Base-by-base conservation (phyloP, 53 echinoderm and acorn worm species). In the Echinometra lucunter region DNA sequence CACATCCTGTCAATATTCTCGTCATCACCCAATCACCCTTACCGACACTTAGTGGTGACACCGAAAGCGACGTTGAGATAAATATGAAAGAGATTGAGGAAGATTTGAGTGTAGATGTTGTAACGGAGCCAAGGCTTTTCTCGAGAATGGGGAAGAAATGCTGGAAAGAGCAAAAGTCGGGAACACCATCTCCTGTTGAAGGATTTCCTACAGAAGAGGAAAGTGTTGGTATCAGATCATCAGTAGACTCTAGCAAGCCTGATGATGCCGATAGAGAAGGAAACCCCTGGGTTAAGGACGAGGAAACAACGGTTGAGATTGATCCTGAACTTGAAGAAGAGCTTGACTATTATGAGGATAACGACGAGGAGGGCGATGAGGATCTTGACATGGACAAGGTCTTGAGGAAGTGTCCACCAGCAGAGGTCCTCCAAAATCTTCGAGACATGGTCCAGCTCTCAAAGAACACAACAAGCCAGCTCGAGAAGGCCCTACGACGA, bases 401-500 rank as follows among this genome's bases (percentile, higher is more conserved):
- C 18, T 32, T 94, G 94, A 58, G 85, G 83, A 94, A 38, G 28
- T 94, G 94, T 85, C 85, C 94, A 40, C 82, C 37, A n/a, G 83
- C 94, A 58, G 85, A 94, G 38, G 83, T 94, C 66, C 94, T 94
- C 21, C 94, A 63, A 66, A 94, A 63, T 57, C 85, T 94, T 83
- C 7, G 44, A 27, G 85, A 94, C 66, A 94, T 94, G 92, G 94
- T n/a, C 27, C 94, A 94, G 85, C 58, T 82, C 58, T 94, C 94
- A 37, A 94, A 83, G 94, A 70, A 83, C 66, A 82, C 63, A 13
- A 94, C 94, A 25, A 45, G 45, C 45, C 94, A 94, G 94, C 82
- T 94, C 8, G 82, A 94, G 83, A 57, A 58, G 63, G 94, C 85
- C 19, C 82, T 83, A 21, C 42, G 45, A 45, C 5, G 72, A 91